phyloP scores from a whole-genome alignment of 1,140 invertebrate genomes.

The Drosophila malerkotliana region DNA sequence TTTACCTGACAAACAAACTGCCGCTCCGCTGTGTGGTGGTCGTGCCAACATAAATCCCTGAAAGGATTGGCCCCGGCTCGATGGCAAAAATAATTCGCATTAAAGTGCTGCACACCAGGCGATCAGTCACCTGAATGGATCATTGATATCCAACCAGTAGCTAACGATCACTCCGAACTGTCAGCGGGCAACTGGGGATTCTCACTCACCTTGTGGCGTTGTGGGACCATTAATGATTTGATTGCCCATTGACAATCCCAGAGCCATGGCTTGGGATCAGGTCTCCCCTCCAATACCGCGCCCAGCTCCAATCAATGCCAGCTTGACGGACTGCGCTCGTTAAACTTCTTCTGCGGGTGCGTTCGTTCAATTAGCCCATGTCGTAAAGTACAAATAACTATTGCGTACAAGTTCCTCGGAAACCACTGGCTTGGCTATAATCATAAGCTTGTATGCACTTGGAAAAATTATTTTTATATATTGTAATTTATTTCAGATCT shows the following conservation, averaged over 20 bases:
- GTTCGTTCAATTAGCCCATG: constrained; percentile 72
- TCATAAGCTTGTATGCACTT: constrained; percentile 28
- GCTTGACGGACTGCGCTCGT: constrained; percentile 51
- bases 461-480: neutral
- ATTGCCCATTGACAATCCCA: constrained; percentile 43
- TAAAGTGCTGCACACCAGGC: neutral
- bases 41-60: constrained; percentile 32
- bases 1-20: constrained; percentile 40
- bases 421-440: constrained; percentile 12
- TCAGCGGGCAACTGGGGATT: constrained; percentile 40
- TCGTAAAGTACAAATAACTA: constrained; percentile 81
- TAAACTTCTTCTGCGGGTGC: constrained; percentile 65
- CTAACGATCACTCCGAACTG: constrained; percentile 24
- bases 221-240: constrained; percentile 45
- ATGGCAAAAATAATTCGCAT: constrained; percentile 16
- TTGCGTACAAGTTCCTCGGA: constrained; percentile 63
- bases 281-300: constrained; percentile 23
- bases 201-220: constrained; percentile 38
- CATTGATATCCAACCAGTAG: constrained; percentile 28
- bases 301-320: constrained; percentile 53
- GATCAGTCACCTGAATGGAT: constrained; percentile 25
- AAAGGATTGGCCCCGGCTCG: constrained; percentile 24
- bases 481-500: too few species aligned
- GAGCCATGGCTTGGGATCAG: constrained; percentile 31
- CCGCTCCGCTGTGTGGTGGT: constrained; percentile 11